Percentiles rank a stretch among this genome's conserved stretches.
Conservation (phyloP, 2,113 vertebrate genomes). For the Athene cunicularia region DNA sequence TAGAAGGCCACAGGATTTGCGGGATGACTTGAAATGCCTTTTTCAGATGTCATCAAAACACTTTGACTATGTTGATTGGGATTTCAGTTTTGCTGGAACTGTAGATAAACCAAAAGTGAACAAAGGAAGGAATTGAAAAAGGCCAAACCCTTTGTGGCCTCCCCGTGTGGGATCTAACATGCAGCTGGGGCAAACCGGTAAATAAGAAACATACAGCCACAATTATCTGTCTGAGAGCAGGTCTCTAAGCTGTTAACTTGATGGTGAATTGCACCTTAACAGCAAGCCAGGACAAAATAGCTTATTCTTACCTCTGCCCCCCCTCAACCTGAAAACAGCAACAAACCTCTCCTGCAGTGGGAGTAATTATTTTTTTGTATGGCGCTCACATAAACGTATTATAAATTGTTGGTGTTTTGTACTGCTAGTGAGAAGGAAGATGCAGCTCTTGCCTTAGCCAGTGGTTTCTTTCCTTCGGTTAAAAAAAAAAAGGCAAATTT, state of each 20-base stretch:
- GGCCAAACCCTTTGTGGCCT: neutral
- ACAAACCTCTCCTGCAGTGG: neutral
- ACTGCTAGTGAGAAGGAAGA: neutral
- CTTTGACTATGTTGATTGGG: neutral
- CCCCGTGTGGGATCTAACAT: neutral
- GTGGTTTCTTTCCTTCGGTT: neutral
- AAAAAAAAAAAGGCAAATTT: neutral
- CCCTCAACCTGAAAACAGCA: neutral
- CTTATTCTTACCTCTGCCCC: neutral
- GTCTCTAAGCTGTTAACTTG: neutral
- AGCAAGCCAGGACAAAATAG: neutral
- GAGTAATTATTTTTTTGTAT: neutral
- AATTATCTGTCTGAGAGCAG: neutral
- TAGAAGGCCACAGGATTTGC: neutral
- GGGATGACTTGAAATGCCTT: neutral
- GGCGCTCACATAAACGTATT: fast-evolving
- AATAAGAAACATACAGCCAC: neutral
- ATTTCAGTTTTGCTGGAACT: neutral
- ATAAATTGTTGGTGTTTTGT: neutral
- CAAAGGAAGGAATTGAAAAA: slow-evolving; percentile 4
- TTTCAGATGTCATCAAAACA: neutral
- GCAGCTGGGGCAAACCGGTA: neutral
- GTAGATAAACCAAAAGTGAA: neutral
- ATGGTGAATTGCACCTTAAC: neutral
- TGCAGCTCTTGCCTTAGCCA: neutral